Conservation (phyloP, 2,888 invertebrate genomes). For the Nomada ruficornis region DNA sequence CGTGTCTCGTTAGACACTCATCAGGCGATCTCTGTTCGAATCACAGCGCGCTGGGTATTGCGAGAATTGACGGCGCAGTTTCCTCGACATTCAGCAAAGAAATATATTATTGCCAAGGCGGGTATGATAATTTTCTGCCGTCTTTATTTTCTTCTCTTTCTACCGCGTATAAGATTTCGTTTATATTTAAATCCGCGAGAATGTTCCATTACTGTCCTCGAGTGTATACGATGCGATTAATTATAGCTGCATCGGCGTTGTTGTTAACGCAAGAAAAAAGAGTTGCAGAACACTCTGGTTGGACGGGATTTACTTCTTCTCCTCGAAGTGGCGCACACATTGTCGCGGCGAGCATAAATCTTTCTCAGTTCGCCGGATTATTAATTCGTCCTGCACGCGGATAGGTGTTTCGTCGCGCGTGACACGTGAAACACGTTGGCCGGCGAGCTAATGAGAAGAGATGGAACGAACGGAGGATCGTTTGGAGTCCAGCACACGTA, state of each 20-base stretch:
- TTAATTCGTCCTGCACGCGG: slow-evolving; percentile 45
- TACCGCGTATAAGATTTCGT: too few species aligned
- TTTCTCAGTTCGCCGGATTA: slow-evolving; percentile 35
- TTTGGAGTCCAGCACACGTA: slow-evolving; percentile 55
- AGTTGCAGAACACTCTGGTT: not conserved
- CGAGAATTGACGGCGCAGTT: not conserved
- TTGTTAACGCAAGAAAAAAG: not conserved
- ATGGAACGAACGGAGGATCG: slow-evolving; percentile 34
- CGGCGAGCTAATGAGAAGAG: slow-evolving; percentile 50
- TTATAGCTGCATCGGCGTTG: too few species aligned
- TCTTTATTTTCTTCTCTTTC: too few species aligned
- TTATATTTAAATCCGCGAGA: too few species aligned
- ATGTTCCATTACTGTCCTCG: too few species aligned
- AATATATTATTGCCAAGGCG: too few species aligned
- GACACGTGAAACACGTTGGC: slow-evolving; percentile 47
- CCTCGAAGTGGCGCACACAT: not conserved
- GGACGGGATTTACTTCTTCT: slow-evolving; percentile 4
- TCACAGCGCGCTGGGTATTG: slow-evolving; percentile 18
- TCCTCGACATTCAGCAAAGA: too few species aligned
- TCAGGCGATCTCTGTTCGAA: slow-evolving; percentile 1
- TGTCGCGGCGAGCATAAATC: slow-evolving; percentile 21
- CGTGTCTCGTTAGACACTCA: slow-evolving; percentile 44
- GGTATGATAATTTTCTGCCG: too few species aligned
- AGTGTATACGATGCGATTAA: not conserved
- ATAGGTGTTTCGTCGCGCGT: slow-evolving; percentile 31